These are phyloP conservation scores for Meriones psammophilus DNA, from an alignment of 2,797 vertebrate species.

Conservation along the genomic window DNA sequence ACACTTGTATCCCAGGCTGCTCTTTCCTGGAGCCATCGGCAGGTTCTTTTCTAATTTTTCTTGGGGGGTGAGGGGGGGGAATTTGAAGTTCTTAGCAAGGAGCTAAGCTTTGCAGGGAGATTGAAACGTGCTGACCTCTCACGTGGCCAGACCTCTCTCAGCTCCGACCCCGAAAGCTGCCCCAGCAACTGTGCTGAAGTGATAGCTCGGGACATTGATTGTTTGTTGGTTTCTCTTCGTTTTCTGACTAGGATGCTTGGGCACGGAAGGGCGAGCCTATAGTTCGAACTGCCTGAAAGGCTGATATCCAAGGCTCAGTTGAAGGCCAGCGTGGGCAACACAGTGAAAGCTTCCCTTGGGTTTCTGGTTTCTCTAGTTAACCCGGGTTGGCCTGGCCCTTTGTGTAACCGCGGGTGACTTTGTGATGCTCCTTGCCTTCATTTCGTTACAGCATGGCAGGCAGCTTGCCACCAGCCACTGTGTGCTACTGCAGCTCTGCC, in stretches of 20 bases:
- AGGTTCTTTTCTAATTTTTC: not conserved
- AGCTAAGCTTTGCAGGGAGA: not conserved
- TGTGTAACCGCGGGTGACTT: not conserved
- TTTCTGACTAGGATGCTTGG: slow-evolving; percentile 15
- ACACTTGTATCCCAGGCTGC: not conserved
- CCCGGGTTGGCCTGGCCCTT: not conserved
- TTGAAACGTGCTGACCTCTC: not conserved
- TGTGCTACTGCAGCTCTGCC: not conserved
- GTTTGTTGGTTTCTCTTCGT: not conserved
- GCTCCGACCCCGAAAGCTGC: slow-evolving; percentile 10
- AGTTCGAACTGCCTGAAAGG: not conserved
- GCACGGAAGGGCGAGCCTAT: not conserved
- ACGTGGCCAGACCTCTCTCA: not conserved
- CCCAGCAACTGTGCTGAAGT: not conserved
- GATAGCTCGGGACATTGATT: not conserved
- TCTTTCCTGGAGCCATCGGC: not conserved
- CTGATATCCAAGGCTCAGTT: not conserved
- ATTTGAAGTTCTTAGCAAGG: not conserved
- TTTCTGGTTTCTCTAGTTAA: not conserved
- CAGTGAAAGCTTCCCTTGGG: not conserved
- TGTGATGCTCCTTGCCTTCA: not conserved
- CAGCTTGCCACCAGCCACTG: not conserved
- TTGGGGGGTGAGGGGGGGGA: not conserved
- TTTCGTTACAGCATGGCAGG: too few species aligned
- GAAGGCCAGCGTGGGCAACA: not conserved